Evolutionary conservation across 1,140 invertebrate species (phyloP).

Genomic region (Hylaeus anthracinus): DNA sequence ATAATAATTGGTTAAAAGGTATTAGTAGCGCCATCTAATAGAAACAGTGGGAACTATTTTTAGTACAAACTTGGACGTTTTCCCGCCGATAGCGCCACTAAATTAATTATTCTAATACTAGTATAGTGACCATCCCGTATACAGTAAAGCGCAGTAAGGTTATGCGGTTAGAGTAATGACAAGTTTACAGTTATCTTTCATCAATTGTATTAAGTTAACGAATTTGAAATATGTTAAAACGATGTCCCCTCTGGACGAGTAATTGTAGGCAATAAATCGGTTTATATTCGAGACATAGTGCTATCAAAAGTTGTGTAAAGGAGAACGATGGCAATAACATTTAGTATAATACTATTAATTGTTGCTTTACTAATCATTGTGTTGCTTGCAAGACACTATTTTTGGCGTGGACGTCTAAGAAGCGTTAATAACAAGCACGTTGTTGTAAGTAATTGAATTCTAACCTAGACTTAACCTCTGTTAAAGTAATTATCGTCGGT

Average conservation of each 20-base stretch:
- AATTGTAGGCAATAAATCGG: background rate
- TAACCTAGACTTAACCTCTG: slow-evolving; percentile 17
- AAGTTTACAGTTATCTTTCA: background rate
- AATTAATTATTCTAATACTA: too few relatives aligned
- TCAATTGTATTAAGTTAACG: background rate
- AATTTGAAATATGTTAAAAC: background rate
- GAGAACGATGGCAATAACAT: slow-evolving; percentile 39
- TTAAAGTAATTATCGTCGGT: background rate
- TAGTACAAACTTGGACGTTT: too few relatives aligned
- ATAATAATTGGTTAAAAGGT: too few relatives aligned
- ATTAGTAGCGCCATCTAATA: too few relatives aligned
- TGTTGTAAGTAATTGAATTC: slow-evolving; percentile 62
- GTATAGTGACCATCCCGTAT: too few relatives aligned
- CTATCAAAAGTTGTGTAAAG: background rate
- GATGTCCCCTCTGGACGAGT: too few relatives aligned
- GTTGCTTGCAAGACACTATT: slow-evolving; percentile 49
- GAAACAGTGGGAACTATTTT: too few relatives aligned
- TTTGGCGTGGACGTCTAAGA: slow-evolving; percentile 47
- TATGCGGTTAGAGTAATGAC: too few relatives aligned
- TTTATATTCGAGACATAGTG: background rate
- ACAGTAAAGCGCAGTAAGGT: too few relatives aligned
- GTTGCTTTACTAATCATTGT: slow-evolving; percentile 41
- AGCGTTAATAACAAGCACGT: slow-evolving; percentile 68
- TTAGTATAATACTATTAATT: slow-evolving; percentile 37
- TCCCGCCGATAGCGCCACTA: too few relatives aligned